Percentiles rank a stretch among this genome's conserved stretches.
Conservation (phyloP, 2,797 vertebrate species). For the Limnodromus scolopaceus region DNA sequence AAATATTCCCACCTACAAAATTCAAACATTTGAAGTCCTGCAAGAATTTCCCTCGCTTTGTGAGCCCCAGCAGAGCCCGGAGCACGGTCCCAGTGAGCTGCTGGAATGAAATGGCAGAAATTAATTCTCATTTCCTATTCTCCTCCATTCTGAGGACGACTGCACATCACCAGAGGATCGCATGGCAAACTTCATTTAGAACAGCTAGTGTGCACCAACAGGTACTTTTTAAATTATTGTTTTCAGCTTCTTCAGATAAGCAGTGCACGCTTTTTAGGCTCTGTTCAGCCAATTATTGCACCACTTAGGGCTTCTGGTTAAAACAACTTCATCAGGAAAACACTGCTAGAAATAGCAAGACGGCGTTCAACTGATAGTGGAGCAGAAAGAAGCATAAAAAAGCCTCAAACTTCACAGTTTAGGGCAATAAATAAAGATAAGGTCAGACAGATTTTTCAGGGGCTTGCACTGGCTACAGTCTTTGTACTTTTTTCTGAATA, state of each 20-base stretch:
- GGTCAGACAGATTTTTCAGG: background rate
- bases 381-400: background rate
- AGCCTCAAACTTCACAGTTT: background rate
- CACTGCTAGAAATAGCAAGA: background rate
- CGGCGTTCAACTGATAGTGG: background rate
- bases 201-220: background rate
- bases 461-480: background rate
- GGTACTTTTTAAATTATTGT: background rate
- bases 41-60: background rate
- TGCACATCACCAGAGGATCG: background rate
- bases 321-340: background rate
- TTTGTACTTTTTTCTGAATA: background rate
- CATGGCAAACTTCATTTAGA: background rate
- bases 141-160: rapidly evolving
- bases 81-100: background rate
- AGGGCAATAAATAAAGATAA: background rate
- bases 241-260: background rate
- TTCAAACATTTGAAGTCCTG: background rate
- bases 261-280: background rate
- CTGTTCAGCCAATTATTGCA: background rate
- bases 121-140: background rate
- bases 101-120: background rate
- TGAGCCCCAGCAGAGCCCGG: background rate
- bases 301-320: background rate
- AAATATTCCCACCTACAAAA: background rate